Base-by-base conservation (phyloP, 2,113 vertebrate genomes). In the Noctilio leporinus region DNA sequence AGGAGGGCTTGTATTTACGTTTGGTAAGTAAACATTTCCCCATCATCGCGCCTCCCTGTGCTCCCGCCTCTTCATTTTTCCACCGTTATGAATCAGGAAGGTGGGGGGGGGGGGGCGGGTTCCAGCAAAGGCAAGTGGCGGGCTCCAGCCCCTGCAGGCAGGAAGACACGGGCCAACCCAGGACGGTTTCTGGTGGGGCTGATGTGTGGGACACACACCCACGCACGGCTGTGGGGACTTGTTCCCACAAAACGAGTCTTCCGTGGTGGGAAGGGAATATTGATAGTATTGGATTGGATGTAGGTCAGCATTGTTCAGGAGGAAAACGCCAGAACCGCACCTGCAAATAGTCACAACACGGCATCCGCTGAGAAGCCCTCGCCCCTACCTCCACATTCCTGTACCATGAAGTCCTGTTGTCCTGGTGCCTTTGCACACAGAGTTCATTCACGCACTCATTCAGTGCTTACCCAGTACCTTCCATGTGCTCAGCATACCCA, bases 181-280 rank as follows among this genome's bases (percentile, higher is more conserved):
- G 33, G 35, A 9, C 4, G 45, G 86, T 9, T 43, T 72, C 92
- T 55, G 38, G 26, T 57, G 70, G 83, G 77, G 81, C 28, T 59
- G 95, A 17, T 19, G 15, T 72, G 65, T 28, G 40, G 73, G 88
- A 62, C 76, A 14, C 80, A 91, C 78, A 38, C 84, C 93, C 91
- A 86, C 87, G 24, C 30, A 2, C 16, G 12, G 55, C 93, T 85
- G 90, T 69, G 93, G 33, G 7, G 70, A 84, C 72, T 81, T 45
- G 40, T 88, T 93, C 65, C 95, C 93, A 55, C 7, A 5, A 35
- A 55, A 12, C 3, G 70, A 88, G 76, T 35, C 96, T 75, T 80
- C 88, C 93, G 17, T 62, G 93, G 33, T 55, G 94, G 85, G 90
- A 53, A 84, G 57, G 43, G 55, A 49, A 53, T 51, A 20, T 83